Conservation (phyloP, 2,888 invertebrate genomes). For the Ichneumon xanthorius region DNA sequence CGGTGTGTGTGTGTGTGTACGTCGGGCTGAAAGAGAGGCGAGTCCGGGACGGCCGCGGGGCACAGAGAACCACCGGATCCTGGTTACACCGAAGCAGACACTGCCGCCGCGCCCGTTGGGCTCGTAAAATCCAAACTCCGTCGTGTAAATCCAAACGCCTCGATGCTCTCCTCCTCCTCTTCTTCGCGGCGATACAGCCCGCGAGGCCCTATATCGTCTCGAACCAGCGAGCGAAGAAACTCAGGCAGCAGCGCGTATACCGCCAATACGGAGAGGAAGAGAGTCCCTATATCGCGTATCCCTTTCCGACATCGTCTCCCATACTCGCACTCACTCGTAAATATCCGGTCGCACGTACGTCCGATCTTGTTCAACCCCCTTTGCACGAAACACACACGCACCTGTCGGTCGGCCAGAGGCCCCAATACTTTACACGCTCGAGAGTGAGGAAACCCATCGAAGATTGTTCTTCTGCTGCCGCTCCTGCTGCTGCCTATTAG, state of each 20-base stretch:
- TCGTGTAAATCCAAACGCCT: slow-evolving; percentile 75
- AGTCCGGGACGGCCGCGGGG: slow-evolving; percentile 25
- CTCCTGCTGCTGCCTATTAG: slow-evolving; percentile 63
- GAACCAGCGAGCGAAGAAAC: slow-evolving; percentile 44
- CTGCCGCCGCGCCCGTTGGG: slow-evolving; percentile 49
- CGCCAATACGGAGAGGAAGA: slow-evolving; percentile 12
- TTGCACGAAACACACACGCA: slow-evolving; percentile 58
- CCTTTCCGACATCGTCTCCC: slow-evolving; percentile 60
- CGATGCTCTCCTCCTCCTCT: slow-evolving; percentile 65
- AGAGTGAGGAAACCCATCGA: slow-evolving; percentile 47
- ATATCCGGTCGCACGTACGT: slow-evolving; percentile 67
- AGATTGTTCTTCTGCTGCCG: slow-evolving; percentile 57
- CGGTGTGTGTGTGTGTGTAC: too few relatives aligned
- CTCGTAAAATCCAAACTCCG: slow-evolving; percentile 72
- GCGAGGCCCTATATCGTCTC: slow-evolving; percentile 58
- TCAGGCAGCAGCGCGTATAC: slow-evolving; percentile 1
- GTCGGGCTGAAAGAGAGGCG: slow-evolving; percentile 30
- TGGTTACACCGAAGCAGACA: slow-evolving; percentile 12
- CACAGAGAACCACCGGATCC: slow-evolving; percentile 36
- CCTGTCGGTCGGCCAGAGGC: slow-evolving; percentile 45
- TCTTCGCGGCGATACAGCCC: slow-evolving; percentile 24
- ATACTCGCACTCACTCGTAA: slow-evolving; percentile 64
- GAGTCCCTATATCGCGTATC: slow-evolving; percentile 15
- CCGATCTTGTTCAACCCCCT: slow-evolving; percentile 67
- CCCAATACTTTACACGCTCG: slow-evolving; percentile 23